These are phyloP conservation scores for Tetheella fluctuosa DNA, from an alignment of 2,888 invertebrate genomes.

Conservation along the genomic window DNA sequence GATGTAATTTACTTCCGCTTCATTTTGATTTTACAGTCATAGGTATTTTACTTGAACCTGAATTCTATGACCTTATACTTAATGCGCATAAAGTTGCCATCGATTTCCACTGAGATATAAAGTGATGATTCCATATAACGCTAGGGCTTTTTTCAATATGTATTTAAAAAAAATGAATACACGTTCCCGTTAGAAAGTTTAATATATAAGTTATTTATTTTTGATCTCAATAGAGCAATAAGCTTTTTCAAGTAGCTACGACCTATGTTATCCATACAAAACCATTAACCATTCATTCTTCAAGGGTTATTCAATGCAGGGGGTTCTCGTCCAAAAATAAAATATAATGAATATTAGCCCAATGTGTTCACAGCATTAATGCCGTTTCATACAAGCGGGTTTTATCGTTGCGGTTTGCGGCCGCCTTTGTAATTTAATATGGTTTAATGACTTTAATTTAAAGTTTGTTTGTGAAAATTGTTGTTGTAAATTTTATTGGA, in stretches of 20 bases:
- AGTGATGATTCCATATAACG: not conserved
- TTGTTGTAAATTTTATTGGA: not conserved
- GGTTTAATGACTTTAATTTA: slow-evolving; percentile 6
- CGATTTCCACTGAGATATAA: no score
- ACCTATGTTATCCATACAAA: not conserved
- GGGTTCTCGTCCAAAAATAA: slow-evolving; percentile 6
- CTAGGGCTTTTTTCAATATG: no score
- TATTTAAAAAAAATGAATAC: no score
- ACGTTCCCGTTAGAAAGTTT: not conserved
- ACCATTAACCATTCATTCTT: not conserved
- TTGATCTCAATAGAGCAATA: not conserved
- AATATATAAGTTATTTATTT: not conserved
- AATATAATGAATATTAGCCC: slow-evolving; percentile 1
- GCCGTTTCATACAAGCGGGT: slow-evolving; percentile 27
- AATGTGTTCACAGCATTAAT: slow-evolving; percentile 15
- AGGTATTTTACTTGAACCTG: not conserved
- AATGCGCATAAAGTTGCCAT: no score
- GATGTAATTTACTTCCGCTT: slow-evolving; percentile 32
- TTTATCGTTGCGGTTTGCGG: slow-evolving; percentile 26
- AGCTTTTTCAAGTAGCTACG: not conserved
- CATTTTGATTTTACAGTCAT: slow-evolving; percentile 20
- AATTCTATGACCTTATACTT: not conserved
- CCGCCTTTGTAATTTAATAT: slow-evolving; percentile 20
- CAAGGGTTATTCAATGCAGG: not conserved
- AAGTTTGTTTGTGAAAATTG: not conserved